Percentiles rank a stretch among this genome's conserved stretches.
Evolutionary conservation across 1,140 invertebrate genomes (phyloP).

Genomic region (Bombus consobrinus): DNA sequence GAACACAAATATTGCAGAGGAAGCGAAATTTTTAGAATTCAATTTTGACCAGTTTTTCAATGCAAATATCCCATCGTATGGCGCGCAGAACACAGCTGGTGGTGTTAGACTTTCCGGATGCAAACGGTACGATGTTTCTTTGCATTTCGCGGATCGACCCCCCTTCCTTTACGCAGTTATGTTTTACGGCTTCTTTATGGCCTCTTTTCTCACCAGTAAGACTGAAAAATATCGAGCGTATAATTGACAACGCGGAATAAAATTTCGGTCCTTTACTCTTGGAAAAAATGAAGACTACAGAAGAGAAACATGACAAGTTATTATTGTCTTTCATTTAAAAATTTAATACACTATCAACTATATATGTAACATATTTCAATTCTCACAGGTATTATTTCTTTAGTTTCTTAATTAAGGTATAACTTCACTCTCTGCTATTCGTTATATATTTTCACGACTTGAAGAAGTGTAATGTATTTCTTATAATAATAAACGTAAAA

Average conservation of each 20-base stretch:
- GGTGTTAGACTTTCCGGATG: conserved; percentile 11
- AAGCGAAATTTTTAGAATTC: not conserved
- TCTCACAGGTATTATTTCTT: not conserved
- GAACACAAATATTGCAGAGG: not conserved
- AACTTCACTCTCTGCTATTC: not conserved
- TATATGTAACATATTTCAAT: not conserved
- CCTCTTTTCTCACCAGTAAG: not conserved
- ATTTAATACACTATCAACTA: too few species aligned
- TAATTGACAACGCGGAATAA: not conserved
- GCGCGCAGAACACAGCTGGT: not conserved
- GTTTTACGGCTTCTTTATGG: not conserved
- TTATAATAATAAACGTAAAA: not conserved
- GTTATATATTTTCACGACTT: too few species aligned
- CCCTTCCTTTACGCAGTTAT: not conserved
- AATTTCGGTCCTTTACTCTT: not conserved
- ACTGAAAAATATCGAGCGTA: not conserved
- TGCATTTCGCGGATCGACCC: not conserved
- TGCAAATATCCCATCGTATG: not conserved
- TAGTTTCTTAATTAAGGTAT: not conserved
- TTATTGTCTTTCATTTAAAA: too few species aligned
- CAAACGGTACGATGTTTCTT: conserved; percentile 8
- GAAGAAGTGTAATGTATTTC: not conserved
- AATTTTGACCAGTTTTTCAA: not conserved
- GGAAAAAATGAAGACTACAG: too few species aligned
- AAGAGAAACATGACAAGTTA: too few species aligned